A percentile compares a stretch with the other conserved stretches of the same genome.
Evolutionary conservation across 2,888 invertebrate genomes (phyloP).

Genomic region (Serrognathus titanus): DNA sequence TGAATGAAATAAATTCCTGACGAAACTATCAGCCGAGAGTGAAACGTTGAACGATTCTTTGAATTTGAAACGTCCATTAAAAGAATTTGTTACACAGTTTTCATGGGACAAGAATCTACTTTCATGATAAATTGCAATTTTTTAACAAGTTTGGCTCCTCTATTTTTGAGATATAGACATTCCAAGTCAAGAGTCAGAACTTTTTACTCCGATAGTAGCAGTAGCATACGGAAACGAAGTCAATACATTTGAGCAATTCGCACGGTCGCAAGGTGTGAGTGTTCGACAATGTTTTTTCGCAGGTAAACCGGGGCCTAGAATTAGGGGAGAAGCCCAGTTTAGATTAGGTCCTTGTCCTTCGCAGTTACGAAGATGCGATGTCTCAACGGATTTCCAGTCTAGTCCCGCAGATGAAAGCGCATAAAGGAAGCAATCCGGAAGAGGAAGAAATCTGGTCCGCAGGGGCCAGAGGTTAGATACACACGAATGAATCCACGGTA

Average conservation of each 20-base stretch:
- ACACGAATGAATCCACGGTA: slow-evolving; percentile 24
- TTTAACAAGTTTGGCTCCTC: too few relatives aligned
- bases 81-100: too few relatives aligned
- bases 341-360: too few relatives aligned
- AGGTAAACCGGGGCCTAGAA: slow-evolving; percentile 7
- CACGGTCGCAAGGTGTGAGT: slow-evolving; percentile 33
- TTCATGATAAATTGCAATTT: too few relatives aligned
- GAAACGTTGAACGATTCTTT: too few relatives aligned
- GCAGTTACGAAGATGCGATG: slow-evolving; percentile 9
- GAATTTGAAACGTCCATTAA: too few relatives aligned
- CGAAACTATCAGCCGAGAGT: too few relatives aligned
- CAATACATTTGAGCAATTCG: slow-evolving; percentile 29
- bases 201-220: too few relatives aligned
- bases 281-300: slow-evolving; percentile 8
- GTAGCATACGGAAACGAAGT: background rate
- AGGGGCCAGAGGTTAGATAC: slow-evolving; percentile 35
- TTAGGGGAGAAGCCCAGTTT: background rate
- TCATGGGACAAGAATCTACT: too few relatives aligned
- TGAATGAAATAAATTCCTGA: too few relatives aligned
- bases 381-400: slow-evolving; percentile 18
- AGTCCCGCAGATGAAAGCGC: slow-evolving; percentile 10
- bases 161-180: too few relatives aligned
- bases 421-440: slow-evolving; percentile 33
- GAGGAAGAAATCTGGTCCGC: slow-evolving; percentile 33
- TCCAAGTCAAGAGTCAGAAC: too few relatives aligned